Conservation (phyloP, 2,888 invertebrate species). For the Monochamus alternatus region DNA sequence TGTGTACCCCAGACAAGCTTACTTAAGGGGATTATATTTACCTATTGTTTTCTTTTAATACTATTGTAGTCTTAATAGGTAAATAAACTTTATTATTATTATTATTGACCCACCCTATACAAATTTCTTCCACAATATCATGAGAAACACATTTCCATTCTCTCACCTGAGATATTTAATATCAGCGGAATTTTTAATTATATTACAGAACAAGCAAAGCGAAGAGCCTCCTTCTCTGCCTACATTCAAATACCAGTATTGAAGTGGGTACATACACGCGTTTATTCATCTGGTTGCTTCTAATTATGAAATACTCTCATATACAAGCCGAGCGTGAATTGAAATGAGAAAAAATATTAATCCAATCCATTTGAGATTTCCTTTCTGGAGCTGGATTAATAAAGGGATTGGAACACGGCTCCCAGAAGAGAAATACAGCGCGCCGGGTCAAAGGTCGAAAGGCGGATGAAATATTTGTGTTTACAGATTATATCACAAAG, state of each 20-base stretch:
- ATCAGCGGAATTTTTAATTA: not conserved
- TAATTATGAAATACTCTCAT: not conserved
- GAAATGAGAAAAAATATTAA: not conserved
- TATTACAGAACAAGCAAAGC: not conserved
- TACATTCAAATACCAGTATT: not conserved
- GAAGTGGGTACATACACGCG: not conserved
- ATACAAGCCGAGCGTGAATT: not conserved
- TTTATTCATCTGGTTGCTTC: not conserved
- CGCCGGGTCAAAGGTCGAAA: not conserved
- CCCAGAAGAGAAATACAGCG: not conserved
- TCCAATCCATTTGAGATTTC: not conserved
- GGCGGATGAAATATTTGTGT: not conserved
- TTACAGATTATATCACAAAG: not conserved
- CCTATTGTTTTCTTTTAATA: too few species aligned
- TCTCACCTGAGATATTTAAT: too few species aligned
- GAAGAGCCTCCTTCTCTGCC: not conserved
- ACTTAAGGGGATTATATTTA: too few species aligned
- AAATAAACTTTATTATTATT: too few species aligned
- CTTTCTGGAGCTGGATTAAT: not conserved
- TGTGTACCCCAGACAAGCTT: too few species aligned
- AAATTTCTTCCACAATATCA: too few species aligned
- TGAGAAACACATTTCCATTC: too few species aligned
- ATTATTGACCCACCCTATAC: too few species aligned
- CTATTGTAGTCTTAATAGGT: too few species aligned
- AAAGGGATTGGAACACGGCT: not conserved